A percentile compares a stretch with the other conserved stretches of the same genome.
phyloP scores from a whole-genome alignment of 2,797 vertebrate genomes.

The Hypotaenidia philippensis region DNA sequence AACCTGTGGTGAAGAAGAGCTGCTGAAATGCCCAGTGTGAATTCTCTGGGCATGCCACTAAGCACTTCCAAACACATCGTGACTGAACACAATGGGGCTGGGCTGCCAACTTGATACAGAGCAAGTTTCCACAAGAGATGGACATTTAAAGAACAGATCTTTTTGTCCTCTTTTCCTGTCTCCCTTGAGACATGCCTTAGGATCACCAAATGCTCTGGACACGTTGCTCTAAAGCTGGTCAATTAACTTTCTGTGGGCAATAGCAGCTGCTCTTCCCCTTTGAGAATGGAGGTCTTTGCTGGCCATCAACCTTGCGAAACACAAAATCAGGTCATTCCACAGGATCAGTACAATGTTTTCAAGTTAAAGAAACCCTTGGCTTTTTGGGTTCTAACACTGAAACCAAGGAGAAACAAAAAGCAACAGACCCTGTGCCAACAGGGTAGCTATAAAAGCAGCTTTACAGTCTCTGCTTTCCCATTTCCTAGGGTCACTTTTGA shows the following conservation, averaged over 20 bases:
- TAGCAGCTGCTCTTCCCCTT: neutral
- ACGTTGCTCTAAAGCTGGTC: neutral
- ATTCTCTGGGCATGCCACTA: neutral
- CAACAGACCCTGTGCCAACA: neutral
- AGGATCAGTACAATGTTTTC: neutral
- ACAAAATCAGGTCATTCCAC: neutral
- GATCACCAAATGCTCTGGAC: neutral
- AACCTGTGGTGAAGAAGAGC: neutral
- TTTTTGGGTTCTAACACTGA: neutral
- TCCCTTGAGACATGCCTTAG: neutral
- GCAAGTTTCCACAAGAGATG: neutral
- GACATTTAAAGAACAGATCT: neutral
- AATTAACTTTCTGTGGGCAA: neutral
- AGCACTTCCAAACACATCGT: neutral
- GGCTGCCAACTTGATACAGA: neutral
- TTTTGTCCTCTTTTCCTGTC: neutral
- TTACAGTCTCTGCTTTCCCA: conserved; percentile 45
- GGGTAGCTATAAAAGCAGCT: conserved; percentile 30
- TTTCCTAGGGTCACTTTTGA: conserved; percentile 62
- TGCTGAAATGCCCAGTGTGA: neutral
- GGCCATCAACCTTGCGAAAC: neutral
- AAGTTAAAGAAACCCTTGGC: neutral
- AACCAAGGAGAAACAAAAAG: conserved; percentile 8
- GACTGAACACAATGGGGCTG: neutral
- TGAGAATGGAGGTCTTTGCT: neutral